A percentile compares a stretch with the other conserved stretches of the same genome.
Conservation (phyloP, 2,888 invertebrate genomes). For the Harpagoxenus sublaevis region DNA sequence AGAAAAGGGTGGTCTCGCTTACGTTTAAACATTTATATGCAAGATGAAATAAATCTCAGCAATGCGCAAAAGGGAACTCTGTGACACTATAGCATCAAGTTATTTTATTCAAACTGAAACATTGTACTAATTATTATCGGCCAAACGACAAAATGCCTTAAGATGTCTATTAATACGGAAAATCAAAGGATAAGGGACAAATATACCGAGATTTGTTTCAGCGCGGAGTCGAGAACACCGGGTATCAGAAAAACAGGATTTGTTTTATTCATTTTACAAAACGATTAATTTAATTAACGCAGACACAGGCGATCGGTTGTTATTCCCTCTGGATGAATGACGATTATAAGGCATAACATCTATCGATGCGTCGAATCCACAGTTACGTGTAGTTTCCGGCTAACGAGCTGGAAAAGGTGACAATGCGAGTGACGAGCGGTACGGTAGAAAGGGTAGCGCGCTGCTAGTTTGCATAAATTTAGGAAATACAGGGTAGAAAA, state of each 20-base stretch:
- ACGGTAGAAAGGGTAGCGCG: conserved; percentile 48
- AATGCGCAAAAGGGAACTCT: neutral
- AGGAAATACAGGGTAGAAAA: conserved; percentile 86
- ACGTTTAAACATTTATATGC: neutral
- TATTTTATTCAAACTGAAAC: neutral
- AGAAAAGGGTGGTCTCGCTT: neutral
- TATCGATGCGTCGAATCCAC: neutral
- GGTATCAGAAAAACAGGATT: neutral
- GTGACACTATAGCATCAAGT: neutral
- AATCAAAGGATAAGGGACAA: neutral
- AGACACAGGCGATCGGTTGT: neutral
- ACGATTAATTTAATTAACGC: neutral
- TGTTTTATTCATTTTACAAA: no score
- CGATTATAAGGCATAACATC: no score
- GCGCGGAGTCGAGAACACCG: neutral
- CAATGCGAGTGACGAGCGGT: conserved; percentile 15
- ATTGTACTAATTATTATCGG: neutral
- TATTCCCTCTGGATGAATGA: neutral
- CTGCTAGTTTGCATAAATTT: conserved; percentile 86
- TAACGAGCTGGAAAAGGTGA: conserved; percentile 32
- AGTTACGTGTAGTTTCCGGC: neutral
- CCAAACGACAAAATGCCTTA: neutral
- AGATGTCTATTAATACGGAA: neutral
- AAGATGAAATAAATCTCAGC: neutral
- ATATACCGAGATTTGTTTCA: neutral